A percentile compares a stretch with the other conserved stretches of the same genome.
Conservation (phyloP, 2,797 vertebrate genomes). For the Gorsachius magnificus region DNA sequence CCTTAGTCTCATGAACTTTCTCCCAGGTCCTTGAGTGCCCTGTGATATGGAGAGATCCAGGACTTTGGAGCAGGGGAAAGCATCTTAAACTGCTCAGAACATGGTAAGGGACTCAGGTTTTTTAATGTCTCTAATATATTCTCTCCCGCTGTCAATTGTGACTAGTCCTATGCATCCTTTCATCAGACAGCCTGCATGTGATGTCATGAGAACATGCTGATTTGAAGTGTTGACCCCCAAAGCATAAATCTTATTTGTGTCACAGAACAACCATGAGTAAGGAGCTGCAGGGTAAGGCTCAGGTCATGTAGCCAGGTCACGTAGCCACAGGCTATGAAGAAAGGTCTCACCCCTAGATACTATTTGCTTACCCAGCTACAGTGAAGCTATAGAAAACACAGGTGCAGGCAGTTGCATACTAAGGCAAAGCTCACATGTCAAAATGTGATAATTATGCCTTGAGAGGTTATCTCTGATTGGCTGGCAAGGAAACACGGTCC, state of each 20-base stretch:
- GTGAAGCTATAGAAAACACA: conserved; percentile 56
- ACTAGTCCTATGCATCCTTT: not conserved
- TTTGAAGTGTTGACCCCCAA: conserved; percentile 33
- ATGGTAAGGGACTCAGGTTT: not conserved
- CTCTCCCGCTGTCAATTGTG: not conserved
- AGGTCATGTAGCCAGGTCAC: conserved; percentile 50
- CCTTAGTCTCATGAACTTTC: not conserved
- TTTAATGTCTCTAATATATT: not conserved
- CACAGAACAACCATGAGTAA: conserved; percentile 29
- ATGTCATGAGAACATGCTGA: conserved; percentile 28
- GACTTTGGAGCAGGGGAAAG: not conserved
- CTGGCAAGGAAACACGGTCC: not conserved
- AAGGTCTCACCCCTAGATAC: conserved; percentile 34
- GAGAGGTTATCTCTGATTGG: not conserved
- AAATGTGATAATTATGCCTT: conserved; percentile 10
- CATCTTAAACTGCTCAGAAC: not conserved
- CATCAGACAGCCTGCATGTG: conserved; percentile 13
- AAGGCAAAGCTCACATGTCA: not conserved
- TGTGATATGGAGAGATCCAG: not conserved
- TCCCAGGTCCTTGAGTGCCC: not conserved
- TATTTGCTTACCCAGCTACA: conserved; percentile 51
- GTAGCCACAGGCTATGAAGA: conserved; percentile 18
- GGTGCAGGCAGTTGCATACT: conserved; percentile 29
- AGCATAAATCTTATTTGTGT: conserved; percentile 59
- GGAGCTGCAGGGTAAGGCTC: conserved; percentile 38